Conservation (phyloP, 2,113 vertebrate species). For the Chamaetylas fuelleborni region DNA sequence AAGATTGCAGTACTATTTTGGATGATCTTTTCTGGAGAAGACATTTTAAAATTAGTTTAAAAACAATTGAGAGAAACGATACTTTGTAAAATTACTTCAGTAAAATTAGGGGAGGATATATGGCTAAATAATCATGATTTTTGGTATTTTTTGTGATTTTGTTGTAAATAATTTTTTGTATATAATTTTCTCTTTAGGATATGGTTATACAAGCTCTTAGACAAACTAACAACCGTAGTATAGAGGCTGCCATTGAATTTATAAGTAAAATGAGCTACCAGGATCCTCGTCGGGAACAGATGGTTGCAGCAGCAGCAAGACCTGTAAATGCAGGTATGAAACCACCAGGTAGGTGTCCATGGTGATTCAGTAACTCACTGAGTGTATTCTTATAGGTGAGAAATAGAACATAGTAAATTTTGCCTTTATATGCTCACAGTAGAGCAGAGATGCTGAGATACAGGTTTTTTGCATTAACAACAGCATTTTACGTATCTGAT, state of each 20-base stretch:
- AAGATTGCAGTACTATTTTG: not conserved
- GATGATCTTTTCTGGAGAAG: not conserved
- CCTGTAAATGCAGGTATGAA: conserved; percentile 83
- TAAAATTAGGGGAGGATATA: not conserved
- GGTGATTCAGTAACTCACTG: not conserved
- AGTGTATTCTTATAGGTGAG: not conserved
- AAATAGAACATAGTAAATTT: not conserved
- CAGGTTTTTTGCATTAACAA: not conserved
- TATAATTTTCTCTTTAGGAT: conserved; percentile 74
- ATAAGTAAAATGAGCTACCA: conserved; percentile 94
- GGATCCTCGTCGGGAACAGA: conserved; percentile 88
- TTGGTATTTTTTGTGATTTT: not conserved
- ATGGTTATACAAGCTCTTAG: conserved; percentile 85
- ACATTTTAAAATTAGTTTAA: not conserved
- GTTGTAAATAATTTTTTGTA: not conserved
- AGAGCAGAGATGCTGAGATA: not conserved
- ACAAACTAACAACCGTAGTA: conserved; percentile 86
- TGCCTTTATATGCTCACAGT: fast-evolving
- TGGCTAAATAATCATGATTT: not conserved
- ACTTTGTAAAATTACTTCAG: not conserved
- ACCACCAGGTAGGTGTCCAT: conserved; percentile 77
- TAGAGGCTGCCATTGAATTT: conserved; percentile 88
- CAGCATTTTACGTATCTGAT: not conserved
- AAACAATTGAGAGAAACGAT: not conserved
- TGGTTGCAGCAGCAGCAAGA: conserved; percentile 79